These are phyloP conservation scores for Neoniphon sammara DNA, from an alignment of 2,797 vertebrate genomes.

Conservation along the genomic window DNA sequence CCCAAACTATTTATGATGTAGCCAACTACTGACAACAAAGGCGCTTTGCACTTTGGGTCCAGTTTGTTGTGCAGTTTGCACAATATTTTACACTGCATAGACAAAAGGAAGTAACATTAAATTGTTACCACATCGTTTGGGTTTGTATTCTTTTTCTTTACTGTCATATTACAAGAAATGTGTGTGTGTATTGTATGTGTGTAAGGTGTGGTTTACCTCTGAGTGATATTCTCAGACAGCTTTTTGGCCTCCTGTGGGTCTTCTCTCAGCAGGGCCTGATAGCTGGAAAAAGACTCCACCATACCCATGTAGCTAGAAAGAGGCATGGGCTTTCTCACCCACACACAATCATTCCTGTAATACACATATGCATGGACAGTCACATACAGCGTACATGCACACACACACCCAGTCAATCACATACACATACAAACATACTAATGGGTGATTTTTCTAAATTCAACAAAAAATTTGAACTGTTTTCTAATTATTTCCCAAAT, in stretches of 20 bases:
- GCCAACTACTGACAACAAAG: too few relatives aligned
- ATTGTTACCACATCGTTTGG: too few relatives aligned
- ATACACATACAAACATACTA: not conserved
- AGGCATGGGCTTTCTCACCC: constrained; percentile 73
- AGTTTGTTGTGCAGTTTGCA: too few relatives aligned
- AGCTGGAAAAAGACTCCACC: constrained; percentile 82
- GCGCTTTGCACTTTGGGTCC: too few relatives aligned
- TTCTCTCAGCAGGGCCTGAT: constrained; percentile 76
- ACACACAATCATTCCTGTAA: constrained; percentile 78
- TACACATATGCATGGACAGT: not conserved
- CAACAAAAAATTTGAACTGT: too few relatives aligned
- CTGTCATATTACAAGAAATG: not conserved
- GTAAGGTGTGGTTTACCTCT: constrained; percentile 66
- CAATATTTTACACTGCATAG: too few relatives aligned
- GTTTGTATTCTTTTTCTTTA: not conserved
- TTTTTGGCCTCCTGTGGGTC: constrained; percentile 75
- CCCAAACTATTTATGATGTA: too few relatives aligned
- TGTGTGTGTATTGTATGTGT: not conserved
- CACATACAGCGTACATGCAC: not conserved
- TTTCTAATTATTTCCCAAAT: too few relatives aligned
- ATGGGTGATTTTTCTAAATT: not conserved
- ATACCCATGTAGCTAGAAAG: constrained; percentile 81
- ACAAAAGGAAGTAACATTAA: too few relatives aligned
- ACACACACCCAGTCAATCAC: too few relatives aligned
- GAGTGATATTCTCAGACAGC: constrained; percentile 72